Base-by-base conservation (phyloP, 2,888 invertebrate species). In the Pseudanteris insignis region DNA sequence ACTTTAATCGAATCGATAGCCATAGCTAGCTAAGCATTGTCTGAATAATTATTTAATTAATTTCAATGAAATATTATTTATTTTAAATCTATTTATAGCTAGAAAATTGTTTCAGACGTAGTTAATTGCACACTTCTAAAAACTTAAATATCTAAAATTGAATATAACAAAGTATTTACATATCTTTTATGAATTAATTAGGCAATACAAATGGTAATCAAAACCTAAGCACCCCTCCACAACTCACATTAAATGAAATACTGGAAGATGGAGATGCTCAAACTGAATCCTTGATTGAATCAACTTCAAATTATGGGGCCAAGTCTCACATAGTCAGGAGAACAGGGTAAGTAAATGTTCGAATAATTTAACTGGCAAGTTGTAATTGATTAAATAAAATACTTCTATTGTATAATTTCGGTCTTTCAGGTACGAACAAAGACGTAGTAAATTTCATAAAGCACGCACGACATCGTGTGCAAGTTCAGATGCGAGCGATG, bases 401-500 rank as follows among this genome's bases (percentile, higher is more conserved):
- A 21, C 4, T 21, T 21, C 4, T 21, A 7, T 21, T 21, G 21
- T 21, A n/a, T n/a, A n/a, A n/a, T n/a, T n/a, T n/a, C n/a, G n/a
- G n/a, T n/a, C n/a, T 33, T 11, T 24, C n/a, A 62, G 63, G 36
- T 63, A 83, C 67, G 84, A 85, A 65, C 87, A 87, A 70, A 83
- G 87, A 24, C 84, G 87, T 38, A 85, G 86, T 61, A 89, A 89
- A 78, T 85, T 89, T 69, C 87, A 88, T 67, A 89, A 90, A 75
- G 85, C 86, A 7, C 82, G 89, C 26, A 89, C 89, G n/a, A 91
- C 93, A 3, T 94, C 94, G 43, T 95, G 95, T 76, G 94, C 94
- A 69, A 95, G 94, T 41, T 95, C 95, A 0, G 96, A 96, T 79
- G 91, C 96, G 3, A 94, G 94, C 57, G 95, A 95, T 78, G 88